Conservation (phyloP, 2,113 vertebrate species). For the Platysteira castanea region DNA sequence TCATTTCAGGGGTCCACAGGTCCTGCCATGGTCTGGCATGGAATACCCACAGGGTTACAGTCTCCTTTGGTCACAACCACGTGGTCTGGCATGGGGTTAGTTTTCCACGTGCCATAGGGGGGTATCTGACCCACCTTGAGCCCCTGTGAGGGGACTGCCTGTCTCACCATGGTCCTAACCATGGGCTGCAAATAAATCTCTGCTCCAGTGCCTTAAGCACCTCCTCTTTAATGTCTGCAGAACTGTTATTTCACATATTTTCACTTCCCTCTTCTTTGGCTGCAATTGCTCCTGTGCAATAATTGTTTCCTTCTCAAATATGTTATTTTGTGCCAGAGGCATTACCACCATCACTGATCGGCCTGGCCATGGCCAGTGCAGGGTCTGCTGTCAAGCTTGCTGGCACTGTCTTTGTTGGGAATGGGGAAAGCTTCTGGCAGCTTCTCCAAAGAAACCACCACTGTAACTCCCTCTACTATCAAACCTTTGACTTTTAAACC, state of each 20-base stretch:
- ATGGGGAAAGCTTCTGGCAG: not conserved
- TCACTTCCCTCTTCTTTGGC: not conserved
- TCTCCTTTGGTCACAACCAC: not conserved
- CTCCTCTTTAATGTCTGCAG: not conserved
- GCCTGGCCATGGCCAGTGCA: accelerated
- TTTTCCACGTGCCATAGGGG: not conserved
- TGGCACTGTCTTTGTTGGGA: not conserved
- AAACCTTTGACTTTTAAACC: not conserved
- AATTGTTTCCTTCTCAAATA: not conserved
- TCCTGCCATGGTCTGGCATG: accelerated
- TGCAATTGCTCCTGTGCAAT: not conserved
- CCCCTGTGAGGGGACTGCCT: not conserved
- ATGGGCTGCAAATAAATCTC: not conserved
- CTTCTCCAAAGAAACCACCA: not conserved
- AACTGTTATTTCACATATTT: not conserved
- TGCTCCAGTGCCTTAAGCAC: not conserved
- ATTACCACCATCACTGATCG: not conserved
- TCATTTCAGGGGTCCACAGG: accelerated
- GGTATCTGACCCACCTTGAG: not conserved
- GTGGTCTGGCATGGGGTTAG: not conserved
- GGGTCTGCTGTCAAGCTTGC: not conserved
- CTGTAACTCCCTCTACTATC: not conserved
- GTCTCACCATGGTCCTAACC: not conserved
- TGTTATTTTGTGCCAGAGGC: not conserved
- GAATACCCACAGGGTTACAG: no score